Evolutionary conservation across 2,888 invertebrate species (phyloP).

Genomic region (Ceraclea dissimilis): DNA sequence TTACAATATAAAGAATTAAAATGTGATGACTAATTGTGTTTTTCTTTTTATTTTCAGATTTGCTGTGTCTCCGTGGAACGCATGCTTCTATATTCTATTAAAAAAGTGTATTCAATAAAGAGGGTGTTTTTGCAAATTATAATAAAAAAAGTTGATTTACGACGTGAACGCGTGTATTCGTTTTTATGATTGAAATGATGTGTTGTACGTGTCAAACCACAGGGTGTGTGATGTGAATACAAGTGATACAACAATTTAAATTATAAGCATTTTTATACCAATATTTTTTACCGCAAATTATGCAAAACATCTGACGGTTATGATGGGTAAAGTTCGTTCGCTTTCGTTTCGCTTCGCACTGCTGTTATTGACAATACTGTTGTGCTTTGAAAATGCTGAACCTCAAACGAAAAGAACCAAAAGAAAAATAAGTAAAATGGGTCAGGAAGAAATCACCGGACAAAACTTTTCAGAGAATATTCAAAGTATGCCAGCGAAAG

Average conservation of each 20-base stretch:
- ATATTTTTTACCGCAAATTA: not conserved
- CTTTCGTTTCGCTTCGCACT: constrained; percentile 12
- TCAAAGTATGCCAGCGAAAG: too few relatives aligned
- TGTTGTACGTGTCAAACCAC: not conserved
- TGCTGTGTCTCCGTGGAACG: too few relatives aligned
- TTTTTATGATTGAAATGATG: not conserved
- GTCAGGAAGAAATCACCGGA: too few relatives aligned
- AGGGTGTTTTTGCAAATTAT: too few relatives aligned
- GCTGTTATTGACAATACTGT: constrained; percentile 7
- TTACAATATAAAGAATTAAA: too few relatives aligned
- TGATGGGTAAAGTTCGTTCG: constrained; percentile 8
- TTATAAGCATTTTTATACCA: not conserved
- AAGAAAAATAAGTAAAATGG: not conserved
- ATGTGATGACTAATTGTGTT: too few relatives aligned
- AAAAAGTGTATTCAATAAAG: too few relatives aligned
- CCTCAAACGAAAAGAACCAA: not conserved
- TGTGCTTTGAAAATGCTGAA: constrained; percentile 16
- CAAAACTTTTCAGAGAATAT: too few relatives aligned
- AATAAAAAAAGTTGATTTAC: too few relatives aligned
- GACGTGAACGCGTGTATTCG: too few relatives aligned
- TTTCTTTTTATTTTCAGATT: too few relatives aligned
- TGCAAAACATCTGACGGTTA: not conserved
- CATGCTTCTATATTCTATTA: too few relatives aligned
- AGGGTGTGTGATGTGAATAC: not conserved
- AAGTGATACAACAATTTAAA: not conserved